Conservation (phyloP, 1,140 invertebrate species). For the Penaeus indicus region DNA sequence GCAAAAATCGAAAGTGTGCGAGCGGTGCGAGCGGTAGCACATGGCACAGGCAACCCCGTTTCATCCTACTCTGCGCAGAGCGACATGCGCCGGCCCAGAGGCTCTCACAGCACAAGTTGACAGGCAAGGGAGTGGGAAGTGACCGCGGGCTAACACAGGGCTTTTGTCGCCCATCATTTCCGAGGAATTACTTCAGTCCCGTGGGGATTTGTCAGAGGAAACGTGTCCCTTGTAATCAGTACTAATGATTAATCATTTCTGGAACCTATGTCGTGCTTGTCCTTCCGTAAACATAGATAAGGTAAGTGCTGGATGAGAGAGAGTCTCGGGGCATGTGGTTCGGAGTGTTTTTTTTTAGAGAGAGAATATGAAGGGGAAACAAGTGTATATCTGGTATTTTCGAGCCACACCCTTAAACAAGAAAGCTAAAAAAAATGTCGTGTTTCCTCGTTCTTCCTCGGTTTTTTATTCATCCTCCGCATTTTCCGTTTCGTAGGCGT, state of each 20-base stretch:
- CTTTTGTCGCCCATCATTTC: slow-evolving; percentile 43
- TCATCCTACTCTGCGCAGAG: slow-evolving; percentile 59
- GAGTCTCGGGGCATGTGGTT: slow-evolving; percentile 8
- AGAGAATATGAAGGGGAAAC: neutral
- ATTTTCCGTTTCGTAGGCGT: no score
- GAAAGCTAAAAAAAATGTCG: no score
- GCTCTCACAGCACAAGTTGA: slow-evolving; percentile 58
- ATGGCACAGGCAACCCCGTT: slow-evolving; percentile 39
- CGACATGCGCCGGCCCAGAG: slow-evolving; percentile 16
- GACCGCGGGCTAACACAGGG: slow-evolving; percentile 46
- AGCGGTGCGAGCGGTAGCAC: slow-evolving; percentile 1
- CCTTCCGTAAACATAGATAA: slow-evolving; percentile 93
- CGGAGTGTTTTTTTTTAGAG: neutral
- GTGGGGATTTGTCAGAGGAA: slow-evolving; percentile 41
- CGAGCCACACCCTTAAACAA: slow-evolving; percentile 34
- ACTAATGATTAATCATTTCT: slow-evolving; percentile 91
- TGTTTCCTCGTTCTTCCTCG: no score
- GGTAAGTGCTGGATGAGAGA: slow-evolving; percentile 75
- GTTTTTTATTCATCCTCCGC: no score
- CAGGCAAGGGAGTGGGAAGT: slow-evolving; percentile 51
- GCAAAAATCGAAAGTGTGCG: neutral
- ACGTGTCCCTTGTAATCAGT: slow-evolving; percentile 46
- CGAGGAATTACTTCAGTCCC: slow-evolving; percentile 50
- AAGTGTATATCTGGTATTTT: neutral
- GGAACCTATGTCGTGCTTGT: slow-evolving; percentile 92